These are phyloP conservation scores for Oscheius myriophilus DNA, from an alignment of 2,888 invertebrate species.

Conservation along the genomic window DNA sequence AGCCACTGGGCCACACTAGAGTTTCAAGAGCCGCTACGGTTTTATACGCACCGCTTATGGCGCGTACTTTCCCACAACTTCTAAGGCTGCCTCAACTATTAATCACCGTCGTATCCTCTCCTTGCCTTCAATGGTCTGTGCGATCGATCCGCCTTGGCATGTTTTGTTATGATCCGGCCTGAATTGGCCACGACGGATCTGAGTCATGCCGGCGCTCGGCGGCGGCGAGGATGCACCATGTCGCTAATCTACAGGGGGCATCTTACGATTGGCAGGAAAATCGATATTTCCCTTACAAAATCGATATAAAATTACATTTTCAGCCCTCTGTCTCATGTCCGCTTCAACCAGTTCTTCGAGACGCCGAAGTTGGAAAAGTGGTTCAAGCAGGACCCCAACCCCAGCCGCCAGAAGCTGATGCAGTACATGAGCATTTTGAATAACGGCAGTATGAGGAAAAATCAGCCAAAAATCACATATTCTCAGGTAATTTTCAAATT, in stretches of 20 bases:
- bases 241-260: too few species aligned
- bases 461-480: slow-evolving; percentile 60
- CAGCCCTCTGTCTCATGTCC: slow-evolving; percentile 53
- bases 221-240: slow-evolving; percentile 6
- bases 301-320: slow-evolving; percentile 13
- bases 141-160: slow-evolving; percentile 9
- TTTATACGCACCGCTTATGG: too few species aligned
- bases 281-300: too few species aligned
- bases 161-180: slow-evolving; percentile 29
- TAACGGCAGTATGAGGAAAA: slow-evolving; percentile 83
- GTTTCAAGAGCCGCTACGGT: too few species aligned
- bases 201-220: slow-evolving; percentile 16
- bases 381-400: slow-evolving; percentile 93
- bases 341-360: slow-evolving; percentile 77
- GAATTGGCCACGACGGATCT: slow-evolving; percentile 27
- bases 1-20: too few species aligned
- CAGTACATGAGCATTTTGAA: slow-evolving; percentile 94
- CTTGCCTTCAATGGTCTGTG: too few species aligned
- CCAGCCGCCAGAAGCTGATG: slow-evolving; percentile 93
- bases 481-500: slow-evolving; percentile 45
- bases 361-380: slow-evolving; percentile 93
- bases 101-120: too few species aligned
- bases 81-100: too few species aligned
- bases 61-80: too few species aligned
- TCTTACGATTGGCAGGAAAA: too few species aligned